Base-by-base conservation (phyloP, 2,113 vertebrate genomes). In the Perccottus glenii region DNA sequence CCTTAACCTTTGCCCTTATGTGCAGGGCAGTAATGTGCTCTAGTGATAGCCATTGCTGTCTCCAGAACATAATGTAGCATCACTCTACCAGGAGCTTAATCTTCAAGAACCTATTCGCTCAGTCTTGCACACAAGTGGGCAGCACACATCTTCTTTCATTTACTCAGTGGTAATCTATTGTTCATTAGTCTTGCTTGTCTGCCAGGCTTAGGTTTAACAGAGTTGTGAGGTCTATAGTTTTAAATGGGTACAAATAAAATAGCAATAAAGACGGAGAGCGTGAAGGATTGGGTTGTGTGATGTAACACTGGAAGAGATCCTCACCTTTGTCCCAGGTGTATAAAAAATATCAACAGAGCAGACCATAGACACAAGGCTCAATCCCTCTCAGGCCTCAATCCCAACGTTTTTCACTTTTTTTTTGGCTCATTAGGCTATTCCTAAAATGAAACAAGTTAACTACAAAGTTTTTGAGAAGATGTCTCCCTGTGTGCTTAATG, bases 241-340 rank as follows among this genome's bases (percentile, higher is more conserved):
- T 70, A 78, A 85, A 88, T 77, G 75, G 69, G 64, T 75, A 83
- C 82, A 89, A 85, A 85, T 66, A 83, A 64, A n/a, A n/a, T n/a
- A n/a, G 64, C 71, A 60, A 67, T 81, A 80, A 77, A 86, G 19
- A 85, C 33, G 62, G 73, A 84, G 75, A 65, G 81, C 76, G 75
- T 83, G 75, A 74, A 77, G 70, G 77, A 80, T 87, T 64, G 61
- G 77, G 73, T 78, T 74, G 79, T 82, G 75, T 81, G 86, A 85
- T 83, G 81, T 84, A 85, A 87, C 85, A 60, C 50, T 66, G 74
- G 70, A 75, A 79, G 75, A 81, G 78, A 75, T 85, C 69, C 66
- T 74, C 62, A 63, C 74, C 75, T 86, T 88, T 86, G 67, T 69
- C 68, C 67, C 7, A 40, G 81, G 70, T 80, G 70, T 82, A 87